These are phyloP conservation scores for Myotis myotis DNA, from an alignment of 2,797 vertebrate genomes.

Conservation along the genomic window DNA sequence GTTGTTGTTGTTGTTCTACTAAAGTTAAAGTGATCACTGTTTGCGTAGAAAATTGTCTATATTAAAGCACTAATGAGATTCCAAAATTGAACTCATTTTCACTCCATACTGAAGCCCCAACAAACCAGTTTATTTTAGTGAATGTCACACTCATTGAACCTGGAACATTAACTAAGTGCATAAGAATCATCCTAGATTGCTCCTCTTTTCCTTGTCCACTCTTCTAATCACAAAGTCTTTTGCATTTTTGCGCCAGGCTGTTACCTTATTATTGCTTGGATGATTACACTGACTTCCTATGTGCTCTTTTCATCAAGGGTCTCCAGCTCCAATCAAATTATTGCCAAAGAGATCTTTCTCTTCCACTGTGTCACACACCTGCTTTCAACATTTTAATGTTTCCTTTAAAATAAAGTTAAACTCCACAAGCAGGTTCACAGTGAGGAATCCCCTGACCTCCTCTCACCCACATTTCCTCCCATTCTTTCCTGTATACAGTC, in stretches of 20 bases:
- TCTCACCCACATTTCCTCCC: neutral
- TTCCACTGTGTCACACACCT: neutral
- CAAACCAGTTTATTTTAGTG: neutral
- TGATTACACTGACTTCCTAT: neutral
- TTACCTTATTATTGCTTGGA: neutral
- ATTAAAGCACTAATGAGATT: constrained; percentile 14
- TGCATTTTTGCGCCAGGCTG: neutral
- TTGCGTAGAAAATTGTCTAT: neutral
- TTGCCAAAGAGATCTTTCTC: constrained; percentile 1
- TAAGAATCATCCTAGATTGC: neutral
- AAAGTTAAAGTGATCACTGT: neutral
- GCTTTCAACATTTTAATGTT: neutral
- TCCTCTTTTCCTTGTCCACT: neutral
- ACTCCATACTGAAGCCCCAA: neutral
- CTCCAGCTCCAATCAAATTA: neutral
- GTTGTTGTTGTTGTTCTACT: neutral
- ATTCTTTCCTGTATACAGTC: neutral
- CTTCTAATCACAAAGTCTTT: neutral
- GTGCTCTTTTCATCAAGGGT: neutral
- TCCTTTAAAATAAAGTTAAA: neutral
- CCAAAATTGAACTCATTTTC: neutral
- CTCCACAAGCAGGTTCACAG: neutral
- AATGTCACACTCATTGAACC: neutral
- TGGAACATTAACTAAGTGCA: neutral
- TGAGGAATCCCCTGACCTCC: neutral